Conservation (phyloP, 2,797 vertebrate species). For the Arnoldichthys spilopterus region DNA sequence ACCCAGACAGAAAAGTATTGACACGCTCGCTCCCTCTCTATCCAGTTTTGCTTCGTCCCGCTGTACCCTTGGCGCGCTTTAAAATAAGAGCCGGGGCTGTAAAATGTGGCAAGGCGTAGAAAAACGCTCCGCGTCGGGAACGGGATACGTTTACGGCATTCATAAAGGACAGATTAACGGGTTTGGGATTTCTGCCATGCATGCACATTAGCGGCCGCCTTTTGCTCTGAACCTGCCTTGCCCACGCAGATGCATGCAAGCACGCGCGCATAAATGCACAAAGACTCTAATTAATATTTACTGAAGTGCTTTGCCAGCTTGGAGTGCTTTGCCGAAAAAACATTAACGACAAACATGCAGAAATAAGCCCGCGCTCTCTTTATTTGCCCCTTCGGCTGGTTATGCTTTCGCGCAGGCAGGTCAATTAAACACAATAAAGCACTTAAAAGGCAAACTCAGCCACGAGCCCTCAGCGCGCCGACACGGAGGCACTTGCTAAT, state of each 20-base stretch:
- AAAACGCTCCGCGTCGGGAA: conserved; percentile 36
- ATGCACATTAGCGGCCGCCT: conserved; percentile 56
- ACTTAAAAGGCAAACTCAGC: conserved; percentile 63
- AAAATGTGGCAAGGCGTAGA: conserved; percentile 24
- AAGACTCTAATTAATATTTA: conserved; percentile 64
- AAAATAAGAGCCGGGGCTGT: conserved; percentile 19
- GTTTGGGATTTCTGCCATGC: conserved; percentile 55
- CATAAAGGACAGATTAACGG: conserved; percentile 54
- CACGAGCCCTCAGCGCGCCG: conserved; percentile 62
- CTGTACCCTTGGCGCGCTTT: conserved; percentile 12
- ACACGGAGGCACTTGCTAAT: conserved; percentile 64
- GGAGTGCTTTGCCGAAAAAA: conserved; percentile 61
- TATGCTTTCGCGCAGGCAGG: conserved; percentile 68
- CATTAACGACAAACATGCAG: conserved; percentile 59
- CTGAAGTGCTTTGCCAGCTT: conserved; percentile 54
- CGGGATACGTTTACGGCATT: conserved; percentile 43
- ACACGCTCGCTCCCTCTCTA: conserved; percentile 12
- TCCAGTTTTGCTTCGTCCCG: not conserved
- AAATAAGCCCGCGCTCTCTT: conserved; percentile 56
- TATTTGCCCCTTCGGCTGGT: conserved; percentile 61
- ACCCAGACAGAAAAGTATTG: conserved; percentile 22
- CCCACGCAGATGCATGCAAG: conserved; percentile 55
- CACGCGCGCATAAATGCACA: conserved; percentile 65
- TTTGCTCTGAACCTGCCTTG: conserved; percentile 65
- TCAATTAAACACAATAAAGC: conserved; percentile 73